Conservation (phyloP, 2,113 vertebrate genomes). For the Ranitomeya imitator region DNA sequence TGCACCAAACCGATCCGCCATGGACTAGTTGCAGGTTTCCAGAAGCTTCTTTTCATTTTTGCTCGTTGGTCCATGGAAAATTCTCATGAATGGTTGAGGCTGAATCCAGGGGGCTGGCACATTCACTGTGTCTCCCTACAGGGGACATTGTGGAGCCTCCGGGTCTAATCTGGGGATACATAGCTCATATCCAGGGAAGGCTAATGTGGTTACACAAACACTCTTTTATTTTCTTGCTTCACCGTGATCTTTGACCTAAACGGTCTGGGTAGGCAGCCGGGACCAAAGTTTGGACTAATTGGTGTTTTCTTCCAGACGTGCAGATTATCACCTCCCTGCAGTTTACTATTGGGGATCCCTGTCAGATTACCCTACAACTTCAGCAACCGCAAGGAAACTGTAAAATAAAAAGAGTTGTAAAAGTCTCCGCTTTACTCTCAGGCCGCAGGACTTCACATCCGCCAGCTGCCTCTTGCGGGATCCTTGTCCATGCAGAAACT, state of each 20-base stretch:
- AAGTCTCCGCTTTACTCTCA: not conserved
- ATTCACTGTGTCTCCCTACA: not conserved
- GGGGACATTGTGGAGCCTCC: not conserved
- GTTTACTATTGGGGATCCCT: not conserved
- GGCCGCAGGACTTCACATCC: not conserved
- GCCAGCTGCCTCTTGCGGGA: not conserved
- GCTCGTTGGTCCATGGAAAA: not conserved
- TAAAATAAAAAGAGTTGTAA: not conserved
- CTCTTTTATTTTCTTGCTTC: not conserved
- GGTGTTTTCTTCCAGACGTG: conserved; percentile 28
- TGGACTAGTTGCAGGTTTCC: not conserved
- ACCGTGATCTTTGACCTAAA: not conserved
- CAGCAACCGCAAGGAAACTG: not conserved
- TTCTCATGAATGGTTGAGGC: not conserved
- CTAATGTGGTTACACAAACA: conserved; percentile 28
- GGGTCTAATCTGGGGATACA: not conserved
- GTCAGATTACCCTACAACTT: conserved; percentile 1
- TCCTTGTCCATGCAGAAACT: not conserved
- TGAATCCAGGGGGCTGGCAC: conserved; percentile 4
- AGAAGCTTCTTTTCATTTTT: not conserved
- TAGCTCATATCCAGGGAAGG: not conserved
- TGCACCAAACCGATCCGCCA: not conserved
- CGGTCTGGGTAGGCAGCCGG: not conserved
- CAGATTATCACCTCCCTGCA: conserved; percentile 24
- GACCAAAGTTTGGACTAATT: not conserved